These are phyloP conservation scores for Ferrisia virgata DNA, from an alignment of 2,888 invertebrate species.

Conservation along the genomic window DNA sequence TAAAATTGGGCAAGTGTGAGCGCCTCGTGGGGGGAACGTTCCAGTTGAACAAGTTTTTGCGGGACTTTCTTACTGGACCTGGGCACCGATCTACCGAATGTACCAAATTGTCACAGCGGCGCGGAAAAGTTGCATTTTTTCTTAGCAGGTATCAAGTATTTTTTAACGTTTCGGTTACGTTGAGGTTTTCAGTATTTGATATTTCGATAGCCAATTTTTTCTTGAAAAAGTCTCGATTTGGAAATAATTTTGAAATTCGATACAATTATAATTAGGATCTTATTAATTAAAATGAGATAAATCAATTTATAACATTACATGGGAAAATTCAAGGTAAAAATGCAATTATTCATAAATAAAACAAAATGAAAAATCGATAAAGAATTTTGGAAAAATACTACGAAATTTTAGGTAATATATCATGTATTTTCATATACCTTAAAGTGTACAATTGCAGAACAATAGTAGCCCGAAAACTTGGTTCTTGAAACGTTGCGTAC, in stretches of 20 bases:
- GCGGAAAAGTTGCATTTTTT: not conserved
- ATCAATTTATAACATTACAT: too few species aligned
- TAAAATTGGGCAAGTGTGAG: conserved; percentile 46
- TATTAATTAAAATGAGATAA: too few species aligned
- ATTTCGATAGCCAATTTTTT: not conserved
- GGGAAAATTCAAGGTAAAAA: too few species aligned
- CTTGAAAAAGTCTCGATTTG: not conserved
- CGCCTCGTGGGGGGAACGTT: conserved; percentile 44
- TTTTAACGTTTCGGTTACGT: not conserved
- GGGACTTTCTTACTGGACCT: conserved; percentile 38
- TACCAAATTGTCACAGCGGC: not conserved
- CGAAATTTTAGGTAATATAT: not conserved
- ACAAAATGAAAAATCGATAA: not conserved
- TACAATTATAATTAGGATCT: too few species aligned
- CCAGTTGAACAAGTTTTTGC: conserved; percentile 47
- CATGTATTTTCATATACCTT: not conserved
- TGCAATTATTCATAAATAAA: not conserved
- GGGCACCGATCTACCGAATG: not conserved
- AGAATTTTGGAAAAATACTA: too few species aligned
- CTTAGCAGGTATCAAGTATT: not conserved
- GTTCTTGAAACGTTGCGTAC: not conserved
- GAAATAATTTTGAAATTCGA: not conserved
- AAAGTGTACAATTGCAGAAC: not conserved
- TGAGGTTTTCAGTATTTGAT: not conserved
- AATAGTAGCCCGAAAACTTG: not conserved